These are phyloP conservation scores for Aradus depressus DNA, from an alignment of 2,888 invertebrate species.

Conservation along the genomic window DNA sequence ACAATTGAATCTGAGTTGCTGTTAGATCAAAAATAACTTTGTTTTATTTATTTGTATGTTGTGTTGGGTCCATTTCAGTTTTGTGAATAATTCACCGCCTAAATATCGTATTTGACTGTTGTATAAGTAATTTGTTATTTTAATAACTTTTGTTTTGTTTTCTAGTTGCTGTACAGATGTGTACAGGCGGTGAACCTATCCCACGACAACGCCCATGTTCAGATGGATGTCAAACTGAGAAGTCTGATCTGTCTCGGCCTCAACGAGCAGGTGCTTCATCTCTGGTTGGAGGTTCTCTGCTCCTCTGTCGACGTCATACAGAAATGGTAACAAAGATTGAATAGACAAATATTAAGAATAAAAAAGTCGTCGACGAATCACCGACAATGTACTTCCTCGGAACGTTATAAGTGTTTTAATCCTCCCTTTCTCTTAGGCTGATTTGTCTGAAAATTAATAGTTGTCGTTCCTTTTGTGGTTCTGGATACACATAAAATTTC, in stretches of 20 bases:
- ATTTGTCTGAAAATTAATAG: no score
- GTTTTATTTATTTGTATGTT: no score
- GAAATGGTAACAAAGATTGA: constrained; percentile 92
- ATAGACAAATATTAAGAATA: no score
- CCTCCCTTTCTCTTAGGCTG: no score
- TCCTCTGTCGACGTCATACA: constrained; percentile 87
- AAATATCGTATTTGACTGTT: no score
- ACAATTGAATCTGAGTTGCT: constrained; percentile 1
- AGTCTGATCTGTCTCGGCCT: constrained; percentile 90
- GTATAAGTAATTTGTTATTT: neutral
- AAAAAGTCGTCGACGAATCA: no score
- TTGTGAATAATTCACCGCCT: no score
- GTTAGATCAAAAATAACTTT: neutral
- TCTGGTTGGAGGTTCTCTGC: constrained; percentile 96
- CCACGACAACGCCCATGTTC: constrained; percentile 91
- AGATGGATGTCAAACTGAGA: constrained; percentile 97
- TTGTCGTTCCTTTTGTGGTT: no score
- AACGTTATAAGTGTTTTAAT: no score
- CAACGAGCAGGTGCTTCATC: constrained; percentile 94
- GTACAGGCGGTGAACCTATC: constrained; percentile 92
- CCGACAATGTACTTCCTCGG: no score
- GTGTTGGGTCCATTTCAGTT: no score
- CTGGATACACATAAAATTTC: no score
- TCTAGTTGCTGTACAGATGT: constrained; percentile 72
- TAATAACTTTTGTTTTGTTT: constrained; percentile 9